Evolutionary conservation across 2,797 vertebrate species (phyloP), one percentile per base, ranked within the genome.

Genomic region (Epinephelus malabaricus): DNA sequence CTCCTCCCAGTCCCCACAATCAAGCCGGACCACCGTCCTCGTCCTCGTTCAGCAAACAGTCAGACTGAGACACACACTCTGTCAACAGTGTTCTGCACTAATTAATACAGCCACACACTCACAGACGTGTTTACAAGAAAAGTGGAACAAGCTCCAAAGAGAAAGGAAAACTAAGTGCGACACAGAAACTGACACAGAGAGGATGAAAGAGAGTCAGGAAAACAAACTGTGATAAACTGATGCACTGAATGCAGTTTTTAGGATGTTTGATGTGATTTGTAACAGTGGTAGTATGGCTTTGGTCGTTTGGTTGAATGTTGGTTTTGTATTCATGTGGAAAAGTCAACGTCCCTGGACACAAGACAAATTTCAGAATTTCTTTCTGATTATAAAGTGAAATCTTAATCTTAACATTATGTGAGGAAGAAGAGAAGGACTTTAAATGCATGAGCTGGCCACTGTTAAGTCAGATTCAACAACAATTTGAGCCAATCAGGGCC

Each of bases 11-110:
- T 40, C 70, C 25, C 2, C 0, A 18, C 47, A 8, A 12, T 3
- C 14, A 73, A 45, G 38, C 60, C 0, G 2, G 78, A 69, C 60
- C 58, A 4, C 21, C 6, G 3, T 25, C 46, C 69, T 53, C 51
- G 23, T 63, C 25, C 27, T 43, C 55, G 18, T 45, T 73, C 59
- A 40, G 63, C 69, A 78, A 78, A 64, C 74, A 54, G 14, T 1
- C 51, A 27, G 21, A 38, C 69, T 58, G 58, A 27, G 46, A 69
- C 51, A n/a, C 55, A 38, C 63, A n/a, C 59, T 55, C 49, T 14
- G 73, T 80, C 81, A 87, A 71, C 77, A 72, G 14, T 2, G 51
- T 38, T 56, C 59, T 62, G 72, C 47, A 23, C 65, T 40, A 61
- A 75, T 73, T 71, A 76, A 23, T n/a, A 59, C 40, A 60, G 65